Evolutionary conservation across 2,113 vertebrate genomes (phyloP).

Genomic region (Prinia subflava): DNA sequence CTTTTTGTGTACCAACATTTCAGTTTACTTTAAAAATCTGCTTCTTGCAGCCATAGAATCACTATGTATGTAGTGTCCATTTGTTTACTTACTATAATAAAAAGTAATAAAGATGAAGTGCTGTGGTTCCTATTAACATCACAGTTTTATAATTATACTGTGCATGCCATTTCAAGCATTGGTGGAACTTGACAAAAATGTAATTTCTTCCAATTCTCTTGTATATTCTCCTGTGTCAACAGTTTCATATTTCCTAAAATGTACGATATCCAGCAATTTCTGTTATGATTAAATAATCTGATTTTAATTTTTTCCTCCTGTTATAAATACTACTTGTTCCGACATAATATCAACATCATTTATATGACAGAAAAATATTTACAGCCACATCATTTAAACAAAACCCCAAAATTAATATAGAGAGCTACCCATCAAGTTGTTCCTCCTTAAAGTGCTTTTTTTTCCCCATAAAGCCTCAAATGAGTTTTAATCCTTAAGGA

Average conservation of each 20-base stretch:
- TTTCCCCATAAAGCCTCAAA: background rate
- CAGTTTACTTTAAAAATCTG: background rate
- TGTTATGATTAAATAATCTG: background rate
- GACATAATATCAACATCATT: background rate
- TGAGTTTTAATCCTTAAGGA: background rate
- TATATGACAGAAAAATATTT: conserved; percentile 13
- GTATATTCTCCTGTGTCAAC: background rate
- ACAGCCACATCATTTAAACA: background rate
- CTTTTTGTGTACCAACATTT: background rate
- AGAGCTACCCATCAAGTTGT: background rate
- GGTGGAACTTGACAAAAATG: background rate
- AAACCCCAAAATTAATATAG: background rate
- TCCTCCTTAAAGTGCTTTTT: background rate
- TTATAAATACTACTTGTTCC: background rate
- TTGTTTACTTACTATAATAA: background rate
- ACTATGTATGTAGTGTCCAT: background rate
- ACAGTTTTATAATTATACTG: background rate
- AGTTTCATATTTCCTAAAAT: background rate
- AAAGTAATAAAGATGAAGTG: background rate
- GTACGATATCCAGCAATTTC: background rate
- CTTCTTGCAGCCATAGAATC: background rate
- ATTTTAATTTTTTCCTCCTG: background rate
- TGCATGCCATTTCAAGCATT: background rate
- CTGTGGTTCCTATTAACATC: background rate
- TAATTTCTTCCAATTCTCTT: background rate